Percentiles rank a stretch among this genome's conserved stretches.
phyloP scores from a whole-genome alignment of 2,797 vertebrate genomes.

The Parauchenoglanis punctatus region DNA sequence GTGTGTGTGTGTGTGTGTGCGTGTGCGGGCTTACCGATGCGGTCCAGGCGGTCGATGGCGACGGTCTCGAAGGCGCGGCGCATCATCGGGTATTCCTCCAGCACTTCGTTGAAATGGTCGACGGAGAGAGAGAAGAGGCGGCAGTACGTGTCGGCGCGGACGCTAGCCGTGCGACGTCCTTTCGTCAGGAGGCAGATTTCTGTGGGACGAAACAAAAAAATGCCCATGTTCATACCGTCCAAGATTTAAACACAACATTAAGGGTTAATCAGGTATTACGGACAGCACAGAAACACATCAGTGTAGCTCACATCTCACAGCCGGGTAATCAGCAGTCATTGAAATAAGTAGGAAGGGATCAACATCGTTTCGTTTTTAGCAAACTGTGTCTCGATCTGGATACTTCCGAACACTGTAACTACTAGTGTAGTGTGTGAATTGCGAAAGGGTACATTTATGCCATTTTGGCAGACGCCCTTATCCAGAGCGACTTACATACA shows the following conservation, averaged over 20 bases:
- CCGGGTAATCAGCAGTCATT: background rate
- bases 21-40: conserved; percentile 86
- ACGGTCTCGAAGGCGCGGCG: conserved; percentile 95
- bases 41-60: conserved; percentile 93
- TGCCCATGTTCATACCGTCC: fast-evolving
- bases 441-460: too few relatives aligned
- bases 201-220: conserved; percentile 59
- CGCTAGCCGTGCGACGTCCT: conserved; percentile 93
- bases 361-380: too few relatives aligned
- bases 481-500: too few relatives aligned
- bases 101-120: conserved; percentile 98
- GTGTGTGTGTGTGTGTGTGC: too few relatives aligned
- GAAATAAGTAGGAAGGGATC: background rate
- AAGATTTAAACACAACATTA: background rate
- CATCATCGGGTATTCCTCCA: conserved; percentile 99
- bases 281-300: background rate
- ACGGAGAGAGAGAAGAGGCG: conserved; percentile 97
- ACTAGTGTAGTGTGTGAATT: too few relatives aligned
- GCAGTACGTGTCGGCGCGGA: conserved; percentile 96
- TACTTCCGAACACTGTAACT: too few relatives aligned
- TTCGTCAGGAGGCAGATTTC: conserved; percentile 98
- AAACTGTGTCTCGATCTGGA: too few relatives aligned
- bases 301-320: background rate
- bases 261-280: background rate
- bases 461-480: too few relatives aligned